A percentile compares a stretch with the other conserved stretches of the same genome.
phyloP scores from a whole-genome alignment of 2,888 invertebrate species.

The Phlogophora meticulosa region DNA sequence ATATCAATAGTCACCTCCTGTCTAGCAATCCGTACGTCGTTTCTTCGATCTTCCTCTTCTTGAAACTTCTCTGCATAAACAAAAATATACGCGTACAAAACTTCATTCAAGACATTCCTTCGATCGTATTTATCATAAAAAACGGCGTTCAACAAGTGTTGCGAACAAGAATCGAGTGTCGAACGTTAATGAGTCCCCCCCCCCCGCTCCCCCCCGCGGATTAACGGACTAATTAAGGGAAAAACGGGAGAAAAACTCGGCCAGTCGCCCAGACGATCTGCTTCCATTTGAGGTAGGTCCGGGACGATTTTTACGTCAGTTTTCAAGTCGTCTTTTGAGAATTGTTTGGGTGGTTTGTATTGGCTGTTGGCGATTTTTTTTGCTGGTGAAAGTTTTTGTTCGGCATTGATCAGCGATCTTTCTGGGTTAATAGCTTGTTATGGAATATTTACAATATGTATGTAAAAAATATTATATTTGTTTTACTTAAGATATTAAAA shows the following conservation, averaged over 20 bases:
- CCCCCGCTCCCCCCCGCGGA: slow-evolving; percentile 68
- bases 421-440: too few species aligned
- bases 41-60: too few species aligned
- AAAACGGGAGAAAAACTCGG: slow-evolving; percentile 79
- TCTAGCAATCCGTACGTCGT: too few species aligned
- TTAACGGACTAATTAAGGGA: slow-evolving; percentile 88
- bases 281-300: slow-evolving; percentile 87
- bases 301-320: slow-evolving; percentile 90
- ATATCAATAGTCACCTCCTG: too few species aligned
- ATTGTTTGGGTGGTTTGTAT: slow-evolving; percentile 67
- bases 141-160: slow-evolving; percentile 66
- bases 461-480: too few species aligned
- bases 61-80: slow-evolving; percentile 3
- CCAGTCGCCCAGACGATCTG: slow-evolving; percentile 75
- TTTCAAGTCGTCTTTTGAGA: slow-evolving; percentile 82
- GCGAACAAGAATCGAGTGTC: slow-evolving; percentile 64
- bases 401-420: too few species aligned
- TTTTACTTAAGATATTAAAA: too few species aligned
- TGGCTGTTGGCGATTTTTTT: slow-evolving; percentile 65
- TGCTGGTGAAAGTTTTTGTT: not conserved
- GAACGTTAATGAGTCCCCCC: slow-evolving; percentile 66
- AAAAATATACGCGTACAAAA: slow-evolving; percentile 18
- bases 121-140: slow-evolving; percentile 63
- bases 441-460: too few species aligned
- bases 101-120: slow-evolving; percentile 43